Conservation (phyloP, 2,113 vertebrate species). For the Gymnocephalus cernua region DNA sequence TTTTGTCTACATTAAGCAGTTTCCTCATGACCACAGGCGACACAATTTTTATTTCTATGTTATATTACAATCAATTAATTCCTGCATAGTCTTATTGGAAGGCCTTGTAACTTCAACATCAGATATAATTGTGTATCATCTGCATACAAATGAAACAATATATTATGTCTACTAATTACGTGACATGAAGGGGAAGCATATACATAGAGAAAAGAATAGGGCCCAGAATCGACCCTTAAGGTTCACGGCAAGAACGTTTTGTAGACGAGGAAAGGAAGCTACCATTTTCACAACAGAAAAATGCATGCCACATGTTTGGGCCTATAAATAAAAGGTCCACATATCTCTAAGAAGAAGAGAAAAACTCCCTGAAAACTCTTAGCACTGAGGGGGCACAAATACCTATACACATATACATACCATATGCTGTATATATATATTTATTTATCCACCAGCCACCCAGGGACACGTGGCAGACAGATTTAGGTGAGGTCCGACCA, state of each 20-base stretch:
- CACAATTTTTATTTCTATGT: not conserved
- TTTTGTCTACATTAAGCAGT: not conserved
- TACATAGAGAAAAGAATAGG: not conserved
- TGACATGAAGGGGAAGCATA: not conserved
- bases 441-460: slow-evolving; percentile 42
- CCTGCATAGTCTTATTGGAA: slow-evolving; percentile 1
- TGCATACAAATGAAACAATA: slow-evolving; percentile 2
- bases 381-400: not conserved
- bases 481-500: slow-evolving; percentile 64
- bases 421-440: slow-evolving; percentile 3
- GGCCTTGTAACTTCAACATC: not conserved
- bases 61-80: not conserved
- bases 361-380: not conserved
- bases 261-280: not conserved
- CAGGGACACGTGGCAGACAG: slow-evolving; percentile 66
- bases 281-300: not conserved
- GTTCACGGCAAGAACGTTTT: not conserved
- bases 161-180: accelerated
- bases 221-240: not conserved
- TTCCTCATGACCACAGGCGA: not conserved
- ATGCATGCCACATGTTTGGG: not conserved
- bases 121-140: slow-evolving; percentile 23
- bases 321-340: not conserved
- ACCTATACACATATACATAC: slow-evolving; percentile 2
- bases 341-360: not conserved